Base-by-base conservation (phyloP, 2,797 vertebrate genomes). In the Enteromius trimaculatus region DNA sequence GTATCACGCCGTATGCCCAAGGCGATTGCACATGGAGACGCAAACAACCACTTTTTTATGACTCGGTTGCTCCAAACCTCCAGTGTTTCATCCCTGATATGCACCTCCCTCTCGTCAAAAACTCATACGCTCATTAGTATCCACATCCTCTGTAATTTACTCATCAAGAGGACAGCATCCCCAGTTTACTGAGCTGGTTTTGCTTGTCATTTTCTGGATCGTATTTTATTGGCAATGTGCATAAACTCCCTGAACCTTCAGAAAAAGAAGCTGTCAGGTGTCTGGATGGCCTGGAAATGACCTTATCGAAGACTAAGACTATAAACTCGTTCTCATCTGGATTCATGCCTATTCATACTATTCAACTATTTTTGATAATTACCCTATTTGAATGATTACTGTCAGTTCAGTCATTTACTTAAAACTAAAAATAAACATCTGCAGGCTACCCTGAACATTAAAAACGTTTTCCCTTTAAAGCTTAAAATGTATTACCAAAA, bases 201-300 rank as follows among this genome's bases (percentile, higher is more conserved):
- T 81, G 90, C 88, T 92, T 95, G 90, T 94, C 88, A 93, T 94
- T 93, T 94, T 93, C 91, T 93, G 91, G 90, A 90, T 90, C 90
- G 82, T 89, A 71, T 89, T 84, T 89, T 90, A 90, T 84, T 89
- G 90, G 82, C 90, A 77, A 84, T 74, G 86, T 88, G 89, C 89
- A 90, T 81, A 85, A 88, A 85, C 83, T 88, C 64, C 29, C 21
- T 69, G 71, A 42, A 60, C 81, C 76, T 79, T 79, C 14, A 77
- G 37, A 42, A 75, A 77, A 23, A 74, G 23, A 83, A 83, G 75
- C 80, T 82, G 84, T 78, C 39, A 75, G 58, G 80, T 75, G 70
- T 65, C 16, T 13, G 13, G 47, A 72, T 21, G 58, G 21, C 31
- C 70, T 19, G 7, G n/a, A 49, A 49, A 47, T 60, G 4, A 47